Evolutionary conservation across 2,113 vertebrate species (phyloP).

Genomic region (Oryzias curvinotus): DNA sequence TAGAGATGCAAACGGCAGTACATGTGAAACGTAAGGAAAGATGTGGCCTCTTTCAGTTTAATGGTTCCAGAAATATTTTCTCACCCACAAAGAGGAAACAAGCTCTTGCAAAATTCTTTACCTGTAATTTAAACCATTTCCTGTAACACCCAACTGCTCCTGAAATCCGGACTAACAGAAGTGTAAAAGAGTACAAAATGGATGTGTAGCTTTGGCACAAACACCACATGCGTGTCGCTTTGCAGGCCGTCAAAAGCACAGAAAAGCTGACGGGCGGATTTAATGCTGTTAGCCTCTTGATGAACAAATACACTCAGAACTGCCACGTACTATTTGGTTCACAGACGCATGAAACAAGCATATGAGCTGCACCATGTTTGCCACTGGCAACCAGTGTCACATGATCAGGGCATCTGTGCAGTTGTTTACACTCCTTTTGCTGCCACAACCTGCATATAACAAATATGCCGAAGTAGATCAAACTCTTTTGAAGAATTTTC

Average conservation of each 20-base stretch:
- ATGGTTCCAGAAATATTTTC: no score
- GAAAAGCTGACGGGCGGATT: conserved; percentile 1
- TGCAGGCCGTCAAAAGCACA: background rate
- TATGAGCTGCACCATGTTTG: conserved; percentile 1
- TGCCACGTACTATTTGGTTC: conserved; percentile 6
- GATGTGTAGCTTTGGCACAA: background rate
- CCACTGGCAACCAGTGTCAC: conserved; percentile 9
- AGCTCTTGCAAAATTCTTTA: background rate
- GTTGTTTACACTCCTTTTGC: conserved; percentile 22
- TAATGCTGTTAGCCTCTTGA: background rate
- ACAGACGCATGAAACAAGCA: conserved; percentile 3
- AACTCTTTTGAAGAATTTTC: no score
- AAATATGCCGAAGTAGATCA: background rate
- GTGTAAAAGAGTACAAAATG: background rate
- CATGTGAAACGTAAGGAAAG: no score
- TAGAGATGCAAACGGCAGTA: no score
- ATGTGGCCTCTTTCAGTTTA: no score
- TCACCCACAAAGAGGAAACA: no score
- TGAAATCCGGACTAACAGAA: background rate
- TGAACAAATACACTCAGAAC: background rate
- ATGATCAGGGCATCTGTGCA: conserved; percentile 30
- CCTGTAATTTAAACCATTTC: background rate
- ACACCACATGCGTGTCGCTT: no score
- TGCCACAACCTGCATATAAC: background rate
- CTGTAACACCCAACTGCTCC: background rate